phyloP scores from a whole-genome alignment of 2,797 vertebrate species.

The Scomberomorus guttatus region DNA sequence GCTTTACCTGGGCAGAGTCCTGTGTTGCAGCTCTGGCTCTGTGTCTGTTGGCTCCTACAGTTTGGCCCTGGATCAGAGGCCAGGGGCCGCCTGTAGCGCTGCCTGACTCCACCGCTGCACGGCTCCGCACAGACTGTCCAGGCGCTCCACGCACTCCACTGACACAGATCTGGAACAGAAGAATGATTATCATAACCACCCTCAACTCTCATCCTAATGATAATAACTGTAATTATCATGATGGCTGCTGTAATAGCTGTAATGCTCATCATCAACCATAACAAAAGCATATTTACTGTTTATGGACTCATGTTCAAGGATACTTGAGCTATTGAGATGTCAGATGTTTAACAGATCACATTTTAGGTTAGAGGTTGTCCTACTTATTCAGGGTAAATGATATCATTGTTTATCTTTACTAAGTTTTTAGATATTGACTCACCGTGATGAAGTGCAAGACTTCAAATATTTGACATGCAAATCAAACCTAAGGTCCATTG shows the following conservation, averaged over 20 bases:
- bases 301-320: neutral
- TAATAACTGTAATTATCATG: slow-evolving; percentile 22
- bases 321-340: neutral
- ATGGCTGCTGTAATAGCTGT: slow-evolving; percentile 2
- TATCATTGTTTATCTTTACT: neutral
- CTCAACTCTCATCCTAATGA: slow-evolving; percentile 20
- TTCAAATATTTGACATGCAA: slow-evolving; percentile 25
- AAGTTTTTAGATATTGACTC: neutral
- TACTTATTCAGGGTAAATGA: slow-evolving; percentile 2
- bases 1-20: slow-evolving; percentile 89
- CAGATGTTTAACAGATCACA: neutral
- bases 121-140: slow-evolving; percentile 91
- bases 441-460: neutral
- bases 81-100: slow-evolving; percentile 83
- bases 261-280: slow-evolving; percentile 5
- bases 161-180: slow-evolving; percentile 84
- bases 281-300: slow-evolving; percentile 9
- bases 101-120: slow-evolving; percentile 90
- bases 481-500: neutral
- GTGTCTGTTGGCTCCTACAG: slow-evolving; percentile 85
- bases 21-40: slow-evolving; percentile 91
- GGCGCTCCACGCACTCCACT: slow-evolving; percentile 89
- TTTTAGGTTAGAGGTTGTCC: neutral
- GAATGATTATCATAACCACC: neutral
- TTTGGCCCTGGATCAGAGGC: slow-evolving; percentile 45